phyloP scores from a whole-genome alignment of 2,113 vertebrate genomes.

The Quiscalus mexicanus region DNA sequence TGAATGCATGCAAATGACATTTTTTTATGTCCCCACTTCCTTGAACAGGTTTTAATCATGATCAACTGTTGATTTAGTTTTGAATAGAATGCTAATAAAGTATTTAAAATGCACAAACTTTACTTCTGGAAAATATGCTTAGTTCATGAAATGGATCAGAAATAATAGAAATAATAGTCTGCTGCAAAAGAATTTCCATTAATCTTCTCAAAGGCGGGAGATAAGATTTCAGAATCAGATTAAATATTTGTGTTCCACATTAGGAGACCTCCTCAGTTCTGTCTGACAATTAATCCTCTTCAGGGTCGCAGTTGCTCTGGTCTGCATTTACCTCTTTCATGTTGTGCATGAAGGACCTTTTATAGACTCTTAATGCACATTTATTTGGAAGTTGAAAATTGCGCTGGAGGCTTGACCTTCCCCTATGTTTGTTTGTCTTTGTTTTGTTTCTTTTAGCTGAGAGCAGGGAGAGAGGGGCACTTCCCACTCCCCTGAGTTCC shows the following conservation, averaged over 20 bases:
- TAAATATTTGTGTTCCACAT: slow-evolving; percentile 48
- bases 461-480: background rate
- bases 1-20: background rate
- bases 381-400: slow-evolving; percentile 2
- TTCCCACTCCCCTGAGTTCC: background rate
- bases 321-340: background rate
- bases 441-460: background rate
- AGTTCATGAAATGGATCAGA: slow-evolving; percentile 15
- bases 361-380: background rate
- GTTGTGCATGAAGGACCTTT: background rate
- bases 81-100: background rate
- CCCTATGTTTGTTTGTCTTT: background rate
- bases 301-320: background rate
- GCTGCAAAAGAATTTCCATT: slow-evolving; percentile 24
- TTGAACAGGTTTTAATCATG: background rate
- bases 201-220: slow-evolving; percentile 44
- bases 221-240: slow-evolving; percentile 63
- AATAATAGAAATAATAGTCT: slow-evolving; percentile 46
- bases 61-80: background rate
- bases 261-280: background rate
- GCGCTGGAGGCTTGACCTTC: background rate
- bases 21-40: background rate
- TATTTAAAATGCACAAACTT: background rate
- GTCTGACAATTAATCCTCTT: slow-evolving; percentile 45
- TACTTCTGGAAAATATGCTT: slow-evolving; percentile 3